Base-by-base conservation (phyloP, 1,140 invertebrate genomes). In the Liolophura sinensis region DNA sequence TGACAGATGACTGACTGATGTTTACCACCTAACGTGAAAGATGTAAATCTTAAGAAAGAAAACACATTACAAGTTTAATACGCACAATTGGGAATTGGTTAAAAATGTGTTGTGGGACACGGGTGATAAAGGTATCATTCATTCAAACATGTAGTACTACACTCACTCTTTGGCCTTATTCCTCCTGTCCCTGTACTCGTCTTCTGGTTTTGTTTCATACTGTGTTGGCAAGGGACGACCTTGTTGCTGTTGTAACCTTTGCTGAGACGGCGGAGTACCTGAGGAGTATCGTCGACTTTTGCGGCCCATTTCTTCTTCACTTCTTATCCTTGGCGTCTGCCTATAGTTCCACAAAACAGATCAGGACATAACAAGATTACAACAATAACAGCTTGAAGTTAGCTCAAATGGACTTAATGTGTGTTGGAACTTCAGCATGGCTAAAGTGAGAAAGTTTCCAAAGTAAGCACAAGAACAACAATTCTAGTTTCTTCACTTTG, bases 221-320 rank as follows among this genome's bases (percentile, higher is more conserved):
- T 68, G 62, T 5, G 60, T 24, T 25, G 66, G 58, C 40, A 46
- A 46, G 50, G 60, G n/a, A 46, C 60, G 50, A 61, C 48, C 60
- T 49, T 61, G 40, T 20, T 27, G 11, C 9, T 40, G 31, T 40
- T 40, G 31, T 40, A 40, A 40, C 31, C 31, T 40, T 9, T 54
- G 63, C 73, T 68, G 58, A 60, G 15, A 57, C 72, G 48, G 67
- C 68, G 51, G 87, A 90, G 50, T 88, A 89, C 67, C 65, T 25
- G 89, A 90, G 51, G 90, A 92, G 80, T 92, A 90, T 72, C 92
- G 86, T 16, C 80, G 78, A 70, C 78, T 80, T 60, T 81, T 93
- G 65, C 92, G 85, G 46, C 91, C 85, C 70, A 90, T 86, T 72
- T 92, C 78, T 27, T 75, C 72, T 62, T 82, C 82, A 70, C 78